A percentile compares a stretch with the other conserved stretches of the same genome.
Evolutionary conservation across 2,113 vertebrate genomes (phyloP).

Genomic region (Cyphomyrus plagiostoma): DNA sequence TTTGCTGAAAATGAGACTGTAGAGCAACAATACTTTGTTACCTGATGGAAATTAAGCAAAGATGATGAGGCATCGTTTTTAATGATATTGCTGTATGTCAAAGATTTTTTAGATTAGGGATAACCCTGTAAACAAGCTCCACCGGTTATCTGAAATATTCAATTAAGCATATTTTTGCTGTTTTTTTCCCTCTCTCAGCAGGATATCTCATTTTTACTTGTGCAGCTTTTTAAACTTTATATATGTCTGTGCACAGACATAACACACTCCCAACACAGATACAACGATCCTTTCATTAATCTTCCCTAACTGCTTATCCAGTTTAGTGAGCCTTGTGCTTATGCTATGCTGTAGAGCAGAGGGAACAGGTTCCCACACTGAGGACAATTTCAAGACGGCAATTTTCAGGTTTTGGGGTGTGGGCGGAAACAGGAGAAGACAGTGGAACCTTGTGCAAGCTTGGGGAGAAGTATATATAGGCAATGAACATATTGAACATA

Average conservation of each 20-base stretch:
- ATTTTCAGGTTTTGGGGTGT: not conserved
- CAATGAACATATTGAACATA: too few species aligned
- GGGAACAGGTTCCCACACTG: not conserved
- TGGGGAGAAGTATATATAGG: not conserved
- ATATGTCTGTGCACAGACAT: not conserved
- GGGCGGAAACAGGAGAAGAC: not conserved
- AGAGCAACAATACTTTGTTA: not conserved
- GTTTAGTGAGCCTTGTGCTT: not conserved
- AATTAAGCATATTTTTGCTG: conserved; percentile 11
- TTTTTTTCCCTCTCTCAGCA: not conserved
- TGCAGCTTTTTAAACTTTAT: not conserved
- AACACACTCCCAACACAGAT: not conserved
- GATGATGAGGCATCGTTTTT: not conserved
- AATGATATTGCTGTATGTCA: not conserved
- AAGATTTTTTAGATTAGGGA: not conserved
- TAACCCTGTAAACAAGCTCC: not conserved
- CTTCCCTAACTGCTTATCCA: not conserved
- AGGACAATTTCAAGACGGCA: not conserved
- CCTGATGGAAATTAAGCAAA: not conserved
- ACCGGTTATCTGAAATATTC: not conserved
- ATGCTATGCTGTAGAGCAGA: too few species aligned
- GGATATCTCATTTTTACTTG: not conserved
- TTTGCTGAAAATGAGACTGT: not conserved
- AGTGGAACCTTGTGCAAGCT: not conserved
- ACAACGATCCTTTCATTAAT: not conserved